Evolutionary conservation across 1,140 invertebrate species (phyloP).

Genomic region (Scaptodrosophila lebanonensis): DNA sequence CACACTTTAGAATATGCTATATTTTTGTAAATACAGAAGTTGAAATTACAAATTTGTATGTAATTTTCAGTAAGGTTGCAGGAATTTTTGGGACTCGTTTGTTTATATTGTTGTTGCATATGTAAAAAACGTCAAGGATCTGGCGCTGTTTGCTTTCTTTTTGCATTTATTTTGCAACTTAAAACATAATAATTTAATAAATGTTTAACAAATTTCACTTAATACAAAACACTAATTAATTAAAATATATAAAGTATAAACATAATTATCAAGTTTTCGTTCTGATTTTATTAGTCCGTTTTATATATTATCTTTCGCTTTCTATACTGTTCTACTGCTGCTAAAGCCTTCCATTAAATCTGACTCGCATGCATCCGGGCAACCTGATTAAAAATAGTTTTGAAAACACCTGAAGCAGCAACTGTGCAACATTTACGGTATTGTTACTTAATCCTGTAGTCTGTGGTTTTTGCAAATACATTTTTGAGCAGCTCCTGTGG

Average conservation of each 20-base stretch:
- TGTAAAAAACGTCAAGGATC: slow-evolving; percentile 30
- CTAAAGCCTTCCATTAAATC: too few species aligned
- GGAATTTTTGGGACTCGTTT: too few species aligned
- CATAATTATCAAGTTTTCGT: slow-evolving; percentile 68
- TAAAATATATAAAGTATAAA: slow-evolving; percentile 74
- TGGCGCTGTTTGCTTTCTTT: slow-evolving; percentile 55
- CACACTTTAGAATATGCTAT: too few species aligned
- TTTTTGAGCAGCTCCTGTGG: slow-evolving; percentile 23
- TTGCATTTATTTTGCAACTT: slow-evolving; percentile 71
- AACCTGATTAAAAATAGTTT: too few species aligned
- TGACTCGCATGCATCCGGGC: too few species aligned
- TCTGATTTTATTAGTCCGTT: slow-evolving; percentile 35
- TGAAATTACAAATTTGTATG: too few species aligned
- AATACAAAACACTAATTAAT: slow-evolving; percentile 74
- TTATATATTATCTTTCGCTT: slow-evolving; percentile 35
- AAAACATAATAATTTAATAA: slow-evolving; percentile 75
- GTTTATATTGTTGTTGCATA: slow-evolving; percentile 10
- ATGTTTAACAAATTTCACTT: slow-evolving; percentile 76
- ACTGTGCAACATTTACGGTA: too few species aligned
- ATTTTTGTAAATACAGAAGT: too few species aligned
- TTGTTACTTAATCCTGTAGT: too few species aligned
- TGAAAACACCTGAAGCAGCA: too few species aligned
- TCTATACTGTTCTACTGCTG: slow-evolving; percentile 43
- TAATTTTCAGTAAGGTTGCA: too few species aligned
- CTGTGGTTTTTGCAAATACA: neutral